phyloP scores from a whole-genome alignment of 2,797 vertebrate species.

The Sebastes iracundus region DNA sequence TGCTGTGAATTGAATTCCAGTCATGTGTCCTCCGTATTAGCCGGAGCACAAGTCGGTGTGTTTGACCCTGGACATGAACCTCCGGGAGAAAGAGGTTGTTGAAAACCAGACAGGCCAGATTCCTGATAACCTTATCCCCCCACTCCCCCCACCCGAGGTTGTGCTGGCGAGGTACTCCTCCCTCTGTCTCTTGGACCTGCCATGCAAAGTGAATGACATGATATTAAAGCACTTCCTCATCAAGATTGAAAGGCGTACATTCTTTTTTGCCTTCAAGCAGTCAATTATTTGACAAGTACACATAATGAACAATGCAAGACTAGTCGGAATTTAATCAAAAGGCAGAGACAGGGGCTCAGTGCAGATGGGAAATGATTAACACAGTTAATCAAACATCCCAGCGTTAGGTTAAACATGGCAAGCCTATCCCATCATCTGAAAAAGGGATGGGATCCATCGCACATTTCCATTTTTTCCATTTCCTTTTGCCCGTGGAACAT shows the following conservation, averaged over 20 bases:
- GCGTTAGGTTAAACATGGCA: conserved; percentile 80
- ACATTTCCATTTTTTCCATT: conserved; percentile 74
- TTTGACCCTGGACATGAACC: conserved; percentile 64
- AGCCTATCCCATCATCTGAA: conserved; percentile 77
- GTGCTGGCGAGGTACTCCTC: conserved; percentile 18
- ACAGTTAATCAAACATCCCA: conserved; percentile 83
- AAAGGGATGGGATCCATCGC: conserved; percentile 72
- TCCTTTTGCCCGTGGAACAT: conserved; percentile 65
- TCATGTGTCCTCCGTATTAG: conserved; percentile 16
- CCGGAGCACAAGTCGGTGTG: conserved; percentile 14
- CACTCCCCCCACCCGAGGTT: conserved; percentile 33
- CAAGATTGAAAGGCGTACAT: conserved; percentile 76
- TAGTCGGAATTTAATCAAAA: conserved; percentile 83
- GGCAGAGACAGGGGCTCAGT: conserved; percentile 74
- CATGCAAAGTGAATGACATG: conserved; percentile 77
- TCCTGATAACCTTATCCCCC: conserved; percentile 60
- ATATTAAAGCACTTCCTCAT: conserved; percentile 82
- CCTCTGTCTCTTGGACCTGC: conserved; percentile 47
- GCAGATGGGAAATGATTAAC: conserved; percentile 84
- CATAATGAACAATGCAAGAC: conserved; percentile 84
- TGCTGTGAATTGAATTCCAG: conserved; percentile 18
- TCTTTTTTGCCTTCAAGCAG: conserved; percentile 79
- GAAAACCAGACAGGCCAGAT: conserved; percentile 52
- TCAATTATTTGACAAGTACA: conserved; percentile 84
- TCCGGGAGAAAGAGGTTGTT: conserved; percentile 41